Base-by-base conservation (phyloP, 2,797 vertebrate species). In the Schizopygopsis malacanthus region DNA sequence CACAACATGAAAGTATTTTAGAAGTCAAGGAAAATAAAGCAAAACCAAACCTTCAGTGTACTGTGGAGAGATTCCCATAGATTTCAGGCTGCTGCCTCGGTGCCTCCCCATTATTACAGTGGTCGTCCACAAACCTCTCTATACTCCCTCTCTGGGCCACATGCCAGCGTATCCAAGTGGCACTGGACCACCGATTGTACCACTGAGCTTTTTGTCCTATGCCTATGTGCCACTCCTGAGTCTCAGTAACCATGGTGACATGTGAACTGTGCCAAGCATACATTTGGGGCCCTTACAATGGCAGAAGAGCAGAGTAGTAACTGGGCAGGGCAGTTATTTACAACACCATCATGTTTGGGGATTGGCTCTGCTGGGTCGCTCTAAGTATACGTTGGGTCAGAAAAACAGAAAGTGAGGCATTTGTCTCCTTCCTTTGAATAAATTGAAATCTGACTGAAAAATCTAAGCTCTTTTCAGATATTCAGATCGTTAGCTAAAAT, bases 211-310 rank as follows among this genome's bases (percentile, higher is more conserved):
- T 13, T 83, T 83, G n/a, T 83, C 91, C 90, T 92, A 89, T 94
- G 90, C 93, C 93, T 93, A 92, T 95, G 95, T 95, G 94, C 93
- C 94, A 93, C 90, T 80, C 86, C 93, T 95, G 90, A 90, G 93
- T 94, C 88, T 88, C 91, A 86, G 96, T 97, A 96, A 93, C 96
- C 94, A 96, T 96, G 95, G 95, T 93, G 93, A 96, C 82, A 92
- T 93, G 88, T 92, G 85, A 90, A 91, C 87, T 91, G 89, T 93
- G 90, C 91, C 92, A 93, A 94, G 93, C 93, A 93, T 93, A 93
- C 86, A 83, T 89, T 93, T 92, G 93, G 91, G 93, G 91, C 90
- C 89, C 71, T 61, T 90, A 91, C 94, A 93, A 93, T 82, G 92
- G 93, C 92, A 90, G 88, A 90, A 90, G 89, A 92, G 83, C 91